Conservation (phyloP, 1,140 invertebrate genomes). For the Orchesella cincta region DNA sequence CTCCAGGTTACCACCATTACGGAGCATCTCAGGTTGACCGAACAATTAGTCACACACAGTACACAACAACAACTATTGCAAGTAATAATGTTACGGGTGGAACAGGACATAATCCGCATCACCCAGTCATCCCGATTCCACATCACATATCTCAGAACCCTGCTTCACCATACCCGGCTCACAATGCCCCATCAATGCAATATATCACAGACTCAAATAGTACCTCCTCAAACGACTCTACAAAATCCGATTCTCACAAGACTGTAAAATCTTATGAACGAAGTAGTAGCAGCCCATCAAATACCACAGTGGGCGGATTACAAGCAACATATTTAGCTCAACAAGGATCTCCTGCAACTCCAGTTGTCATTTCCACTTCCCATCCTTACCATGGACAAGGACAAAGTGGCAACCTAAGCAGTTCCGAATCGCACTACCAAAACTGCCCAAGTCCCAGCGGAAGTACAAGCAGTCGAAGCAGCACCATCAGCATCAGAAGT, state of each 20-base stretch:
- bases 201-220: not conserved
- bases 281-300: slow-evolving; percentile 11
- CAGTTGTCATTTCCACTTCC: slow-evolving; percentile 13
- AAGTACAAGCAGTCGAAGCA: slow-evolving; percentile 18
- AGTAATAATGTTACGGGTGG: not conserved
- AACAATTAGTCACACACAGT: slow-evolving; percentile 16
- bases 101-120: not conserved
- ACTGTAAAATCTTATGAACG: not conserved
- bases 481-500: slow-evolving; percentile 22
- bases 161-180: slow-evolving; percentile 10
- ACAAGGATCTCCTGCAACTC: not conserved
- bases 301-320: not conserved
- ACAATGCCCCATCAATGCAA: slow-evolving; percentile 2
- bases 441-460: slow-evolving; percentile 25
- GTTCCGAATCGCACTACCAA: not conserved
- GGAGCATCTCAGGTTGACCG: slow-evolving; percentile 3
- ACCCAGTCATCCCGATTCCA: slow-evolving; percentile 10
- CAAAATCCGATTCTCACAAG: not conserved
- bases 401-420: not conserved
- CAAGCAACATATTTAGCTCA: not conserved
- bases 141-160: slow-evolving; percentile 8
- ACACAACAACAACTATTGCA: not conserved
- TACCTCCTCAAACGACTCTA: not conserved
- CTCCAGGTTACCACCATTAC: slow-evolving; percentile 53
- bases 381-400: not conserved